Conservation (phyloP, 2,113 vertebrate species). For the Upupa epops region DNA sequence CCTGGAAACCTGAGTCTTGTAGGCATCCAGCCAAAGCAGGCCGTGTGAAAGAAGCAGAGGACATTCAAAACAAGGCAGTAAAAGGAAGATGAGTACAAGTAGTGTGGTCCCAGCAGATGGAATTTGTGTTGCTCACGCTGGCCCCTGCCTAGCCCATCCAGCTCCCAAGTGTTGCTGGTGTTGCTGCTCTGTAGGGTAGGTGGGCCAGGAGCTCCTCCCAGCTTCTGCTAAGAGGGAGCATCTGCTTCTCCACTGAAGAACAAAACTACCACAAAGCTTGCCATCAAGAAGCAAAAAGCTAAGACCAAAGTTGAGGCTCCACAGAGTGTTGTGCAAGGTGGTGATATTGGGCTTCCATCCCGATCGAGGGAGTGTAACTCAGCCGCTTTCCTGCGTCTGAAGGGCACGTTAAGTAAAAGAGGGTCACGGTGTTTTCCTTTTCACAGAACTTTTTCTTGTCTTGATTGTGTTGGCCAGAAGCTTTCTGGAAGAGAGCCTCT, state of each 20-base stretch:
- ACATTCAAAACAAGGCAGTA: neutral
- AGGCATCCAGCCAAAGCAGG: neutral
- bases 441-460: slow-evolving; percentile 1
- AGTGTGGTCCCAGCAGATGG: neutral
- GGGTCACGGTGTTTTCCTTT: neutral
- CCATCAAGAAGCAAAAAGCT: neutral
- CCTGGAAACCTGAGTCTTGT: slow-evolving; percentile 14
- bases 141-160: rapidly evolving
- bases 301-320: neutral
- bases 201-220: neutral
- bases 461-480: slow-evolving; percentile 42
- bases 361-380: rapidly evolving
- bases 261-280: neutral
- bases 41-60: neutral
- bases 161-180: neutral
- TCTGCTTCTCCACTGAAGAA: neutral
- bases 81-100: neutral
- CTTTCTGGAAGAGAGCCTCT: slow-evolving; percentile 15
- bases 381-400: neutral
- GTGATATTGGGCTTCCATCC: neutral
- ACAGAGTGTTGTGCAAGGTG: neutral
- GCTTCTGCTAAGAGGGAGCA: neutral
- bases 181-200: neutral
- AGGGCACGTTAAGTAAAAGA: neutral
- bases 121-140: neutral